A percentile compares a stretch with the other conserved stretches of the same genome.
Conservation (phyloP, 1,140 invertebrate genomes). For the Littorina saxatilis region DNA sequence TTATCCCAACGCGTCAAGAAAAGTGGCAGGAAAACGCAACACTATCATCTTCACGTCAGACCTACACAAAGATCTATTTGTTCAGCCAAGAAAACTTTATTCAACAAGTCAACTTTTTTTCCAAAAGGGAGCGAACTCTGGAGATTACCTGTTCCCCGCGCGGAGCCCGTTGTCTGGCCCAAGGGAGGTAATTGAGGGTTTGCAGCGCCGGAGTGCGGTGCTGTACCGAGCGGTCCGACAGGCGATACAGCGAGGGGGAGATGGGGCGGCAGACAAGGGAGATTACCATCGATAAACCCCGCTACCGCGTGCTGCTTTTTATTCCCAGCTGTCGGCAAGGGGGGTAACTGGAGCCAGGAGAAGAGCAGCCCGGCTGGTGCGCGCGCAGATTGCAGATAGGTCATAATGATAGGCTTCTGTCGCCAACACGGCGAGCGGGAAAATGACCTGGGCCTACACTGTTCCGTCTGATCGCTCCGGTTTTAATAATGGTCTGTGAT, state of each 20-base stretch:
- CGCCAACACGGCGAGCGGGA: constrained; percentile 1
- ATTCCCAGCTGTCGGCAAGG: constrained; percentile 34
- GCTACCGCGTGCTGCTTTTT: constrained; percentile 27
- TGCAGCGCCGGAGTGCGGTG: background rate
- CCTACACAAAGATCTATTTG: background rate
- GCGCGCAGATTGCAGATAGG: constrained; percentile 4
- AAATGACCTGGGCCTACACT: constrained; percentile 7
- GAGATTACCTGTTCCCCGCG: background rate
- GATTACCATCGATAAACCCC: constrained; percentile 38
- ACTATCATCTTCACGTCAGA: background rate
- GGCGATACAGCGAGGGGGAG: constrained; percentile 4
- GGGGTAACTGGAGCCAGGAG: constrained; percentile 32
- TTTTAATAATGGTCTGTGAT: constrained; percentile 30
- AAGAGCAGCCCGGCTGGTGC: constrained; percentile 8
- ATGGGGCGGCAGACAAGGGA: constrained; percentile 34
- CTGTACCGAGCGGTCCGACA: constrained; percentile 23
- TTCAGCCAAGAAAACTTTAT: background rate
- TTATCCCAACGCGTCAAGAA: too few species aligned
- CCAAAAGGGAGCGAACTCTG: background rate
- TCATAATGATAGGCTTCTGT: constrained; percentile 3
- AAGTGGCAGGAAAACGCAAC: too few species aligned
- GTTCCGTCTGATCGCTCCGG: background rate
- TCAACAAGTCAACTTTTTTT: background rate
- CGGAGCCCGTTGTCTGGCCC: background rate
- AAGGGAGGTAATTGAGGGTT: constrained; percentile 27